These are phyloP conservation scores for Drosophila phalerata DNA, from an alignment of 2,888 invertebrate species.

Conservation along the genomic window DNA sequence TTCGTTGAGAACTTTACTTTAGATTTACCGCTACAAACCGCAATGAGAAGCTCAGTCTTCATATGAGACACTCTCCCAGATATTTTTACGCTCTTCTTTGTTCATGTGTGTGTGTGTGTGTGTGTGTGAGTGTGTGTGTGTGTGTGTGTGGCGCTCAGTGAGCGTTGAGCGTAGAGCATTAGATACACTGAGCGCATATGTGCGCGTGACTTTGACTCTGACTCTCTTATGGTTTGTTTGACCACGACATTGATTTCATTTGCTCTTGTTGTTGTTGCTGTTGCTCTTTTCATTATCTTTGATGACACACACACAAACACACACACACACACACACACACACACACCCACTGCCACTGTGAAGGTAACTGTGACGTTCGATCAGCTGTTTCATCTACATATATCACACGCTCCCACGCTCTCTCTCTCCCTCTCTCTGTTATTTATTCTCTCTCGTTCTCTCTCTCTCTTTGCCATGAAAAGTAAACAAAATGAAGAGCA, in stretches of 20 bases:
- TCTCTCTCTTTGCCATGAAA: slow-evolving; percentile 8
- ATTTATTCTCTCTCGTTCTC: neutral
- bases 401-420: neutral
- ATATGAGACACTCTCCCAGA: slow-evolving; percentile 12
- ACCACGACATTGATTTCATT: slow-evolving; percentile 41
- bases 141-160: neutral
- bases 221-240: slow-evolving; percentile 32
- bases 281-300: slow-evolving; percentile 1
- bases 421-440: neutral
- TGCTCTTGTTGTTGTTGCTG: slow-evolving; percentile 8
- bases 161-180: slow-evolving; percentile 12
- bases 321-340: slow-evolving; percentile 15
- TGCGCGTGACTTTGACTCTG: slow-evolving; percentile 40
- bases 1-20: slow-evolving; percentile 11
- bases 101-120: slow-evolving; percentile 1
- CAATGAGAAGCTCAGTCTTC: slow-evolving; percentile 9
- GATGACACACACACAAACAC: slow-evolving; percentile 45
- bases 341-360: neutral
- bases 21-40: slow-evolving; percentile 35
- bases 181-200: slow-evolving; percentile 8
- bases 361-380: slow-evolving; percentile 6
- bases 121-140: neutral
- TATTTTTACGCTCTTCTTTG: neutral
- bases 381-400: slow-evolving; percentile 20
- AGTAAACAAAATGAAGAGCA: slow-evolving; percentile 13